phyloP scores from a whole-genome alignment of 2,888 invertebrate genomes.

The Perithous albicinctus region DNA sequence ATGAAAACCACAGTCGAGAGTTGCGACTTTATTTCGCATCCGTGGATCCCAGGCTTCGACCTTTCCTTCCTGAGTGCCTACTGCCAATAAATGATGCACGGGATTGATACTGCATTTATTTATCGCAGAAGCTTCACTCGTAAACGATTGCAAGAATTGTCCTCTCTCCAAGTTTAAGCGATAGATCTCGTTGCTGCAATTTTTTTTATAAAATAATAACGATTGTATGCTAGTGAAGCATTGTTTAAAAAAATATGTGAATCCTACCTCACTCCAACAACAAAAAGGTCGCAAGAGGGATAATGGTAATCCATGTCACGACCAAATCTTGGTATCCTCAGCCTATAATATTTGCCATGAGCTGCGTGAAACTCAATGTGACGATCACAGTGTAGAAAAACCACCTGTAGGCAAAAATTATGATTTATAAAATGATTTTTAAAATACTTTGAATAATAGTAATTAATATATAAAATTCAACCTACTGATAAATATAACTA shows the following conservation, averaged over 20 bases:
- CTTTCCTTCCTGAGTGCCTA: conserved; percentile 95
- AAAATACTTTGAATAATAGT: neutral
- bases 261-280: conserved; percentile 94
- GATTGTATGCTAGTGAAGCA: neutral
- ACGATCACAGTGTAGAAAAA: conserved; percentile 95
- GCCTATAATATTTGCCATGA: conserved; percentile 95
- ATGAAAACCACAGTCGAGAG: conserved; percentile 93
- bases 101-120: conserved; percentile 95
- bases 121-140: conserved; percentile 90
- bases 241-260: neutral
- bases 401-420: conserved; percentile 87
- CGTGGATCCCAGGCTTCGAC: conserved; percentile 99
- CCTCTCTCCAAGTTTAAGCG: conserved; percentile 98
- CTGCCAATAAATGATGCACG: conserved; percentile 93
- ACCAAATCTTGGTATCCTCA: conserved; percentile 97
- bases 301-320: conserved; percentile 96
- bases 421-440: neutral
- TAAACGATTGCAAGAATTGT: conserved; percentile 94
- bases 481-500: too few species aligned
- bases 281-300: conserved; percentile 95
- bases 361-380: conserved; percentile 98
- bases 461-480: neutral
- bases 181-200: conserved; percentile 92
- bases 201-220: neutral
- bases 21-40: conserved; percentile 90